Percentiles rank a stretch among this genome's conserved stretches.
phyloP scores from a whole-genome alignment of 1,140 invertebrate genomes.

The Mycetomoellerius zeteki region DNA sequence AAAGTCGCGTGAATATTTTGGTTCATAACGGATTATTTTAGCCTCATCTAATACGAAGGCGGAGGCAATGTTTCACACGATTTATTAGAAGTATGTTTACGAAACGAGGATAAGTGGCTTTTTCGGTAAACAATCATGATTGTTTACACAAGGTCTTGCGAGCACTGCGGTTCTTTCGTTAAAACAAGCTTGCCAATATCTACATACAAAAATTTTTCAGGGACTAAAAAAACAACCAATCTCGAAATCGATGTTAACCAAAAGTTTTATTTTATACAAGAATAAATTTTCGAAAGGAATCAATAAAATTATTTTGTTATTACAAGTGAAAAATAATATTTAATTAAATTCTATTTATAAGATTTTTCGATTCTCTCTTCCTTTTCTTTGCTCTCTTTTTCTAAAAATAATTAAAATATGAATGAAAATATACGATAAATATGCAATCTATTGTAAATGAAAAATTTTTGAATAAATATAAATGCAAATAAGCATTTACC shows the following conservation, averaged over 20 bases:
- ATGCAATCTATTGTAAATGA: background rate
- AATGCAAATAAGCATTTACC: background rate
- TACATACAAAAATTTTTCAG: constrained; percentile 42
- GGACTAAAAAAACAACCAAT: constrained; percentile 19
- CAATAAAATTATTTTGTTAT: constrained; percentile 1
- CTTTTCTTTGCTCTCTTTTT: background rate
- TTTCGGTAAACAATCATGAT: constrained; percentile 46
- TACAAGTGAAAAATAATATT: background rate
- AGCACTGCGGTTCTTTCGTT: background rate
- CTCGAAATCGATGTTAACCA: constrained; percentile 40
- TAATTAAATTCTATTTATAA: background rate
- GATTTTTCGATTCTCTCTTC: background rate
- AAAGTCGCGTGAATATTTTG: background rate
- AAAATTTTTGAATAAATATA: background rate
- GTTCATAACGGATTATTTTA: constrained; percentile 32
- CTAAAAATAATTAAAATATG: background rate
- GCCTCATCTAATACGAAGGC: constrained; percentile 1
- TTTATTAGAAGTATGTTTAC: constrained; percentile 59
- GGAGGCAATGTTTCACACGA: constrained; percentile 27
- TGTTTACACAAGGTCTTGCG: constrained; percentile 20
- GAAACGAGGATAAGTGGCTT: constrained; percentile 36
- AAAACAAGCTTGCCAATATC: constrained; percentile 12
- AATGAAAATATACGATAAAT: background rate
- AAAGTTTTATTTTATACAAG: constrained; percentile 6
- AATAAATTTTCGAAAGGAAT: background rate